A percentile compares a stretch with the other conserved stretches of the same genome.
Conservation (phyloP, 2,888 invertebrate genomes). For the Cataglyphis altisquamis region DNA sequence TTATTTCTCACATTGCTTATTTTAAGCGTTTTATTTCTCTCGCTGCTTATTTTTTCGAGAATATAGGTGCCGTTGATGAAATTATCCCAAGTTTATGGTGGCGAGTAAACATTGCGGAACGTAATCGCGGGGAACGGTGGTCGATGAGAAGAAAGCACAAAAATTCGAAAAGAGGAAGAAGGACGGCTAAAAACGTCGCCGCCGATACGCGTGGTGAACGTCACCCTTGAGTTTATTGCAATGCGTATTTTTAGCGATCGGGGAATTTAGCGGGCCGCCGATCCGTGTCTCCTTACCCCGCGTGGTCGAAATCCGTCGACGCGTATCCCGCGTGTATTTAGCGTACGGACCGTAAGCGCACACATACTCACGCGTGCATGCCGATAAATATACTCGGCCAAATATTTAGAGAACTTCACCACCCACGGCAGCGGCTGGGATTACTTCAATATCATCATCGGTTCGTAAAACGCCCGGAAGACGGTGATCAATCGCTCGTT, state of each 20-base stretch:
- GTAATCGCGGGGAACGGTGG: conserved; percentile 2
- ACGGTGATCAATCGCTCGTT: background rate
- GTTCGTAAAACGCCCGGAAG: conserved; percentile 8
- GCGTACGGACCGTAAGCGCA: conserved; percentile 30
- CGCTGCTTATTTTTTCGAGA: conserved; percentile 26
- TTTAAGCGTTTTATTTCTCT: background rate
- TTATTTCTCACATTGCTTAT: background rate
- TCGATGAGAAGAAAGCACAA: conserved; percentile 63
- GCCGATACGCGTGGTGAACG: conserved; percentile 69
- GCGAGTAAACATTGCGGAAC: conserved; percentile 1
- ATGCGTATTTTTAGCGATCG: conserved; percentile 77
- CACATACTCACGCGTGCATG: conserved; percentile 47
- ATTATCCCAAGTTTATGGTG: conserved; percentile 9
- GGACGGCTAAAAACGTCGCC: conserved; percentile 70
- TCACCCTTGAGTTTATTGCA: conserved; percentile 80
- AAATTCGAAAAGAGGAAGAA: conserved; percentile 60
- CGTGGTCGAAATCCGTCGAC: conserved; percentile 47
- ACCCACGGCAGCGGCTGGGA: conserved; percentile 62
- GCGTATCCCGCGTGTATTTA: conserved; percentile 12
- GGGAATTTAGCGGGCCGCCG: conserved; percentile 71
- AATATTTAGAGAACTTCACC: conserved; percentile 76
- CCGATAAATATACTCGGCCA: conserved; percentile 77
- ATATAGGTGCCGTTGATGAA: conserved; percentile 4
- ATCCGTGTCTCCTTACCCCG: conserved; percentile 70
- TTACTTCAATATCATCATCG: conserved; percentile 61